phyloP scores from a whole-genome alignment of 2,113 vertebrate genomes.

The Toxostoma redivivum region DNA sequence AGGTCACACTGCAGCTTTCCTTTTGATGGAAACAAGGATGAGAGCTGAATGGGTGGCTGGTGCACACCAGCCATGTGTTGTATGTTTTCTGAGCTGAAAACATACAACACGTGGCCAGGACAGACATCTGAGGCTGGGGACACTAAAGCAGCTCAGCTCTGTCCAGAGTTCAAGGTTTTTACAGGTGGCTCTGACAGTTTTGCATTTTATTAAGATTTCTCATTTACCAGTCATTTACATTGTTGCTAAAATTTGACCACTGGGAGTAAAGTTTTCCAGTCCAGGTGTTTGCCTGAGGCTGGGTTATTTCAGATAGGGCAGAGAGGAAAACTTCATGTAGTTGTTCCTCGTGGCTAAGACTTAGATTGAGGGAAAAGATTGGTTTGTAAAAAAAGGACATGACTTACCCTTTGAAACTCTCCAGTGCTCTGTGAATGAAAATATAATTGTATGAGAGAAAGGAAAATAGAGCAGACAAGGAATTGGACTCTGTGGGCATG shows the following conservation, averaged over 20 bases:
- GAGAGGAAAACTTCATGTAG: neutral
- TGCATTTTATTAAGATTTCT: neutral
- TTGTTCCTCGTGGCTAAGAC: neutral
- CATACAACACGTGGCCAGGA: no score
- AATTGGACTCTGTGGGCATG: neutral
- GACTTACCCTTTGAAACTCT: neutral
- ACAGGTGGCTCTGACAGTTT: neutral
- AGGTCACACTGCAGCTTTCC: neutral
- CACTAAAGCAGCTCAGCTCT: neutral
- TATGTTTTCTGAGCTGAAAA: neutral
- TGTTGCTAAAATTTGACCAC: slow-evolving; percentile 22
- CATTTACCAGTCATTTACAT: neutral
- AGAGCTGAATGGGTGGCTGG: neutral
- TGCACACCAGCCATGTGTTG: neutral
- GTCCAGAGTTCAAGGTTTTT: neutral
- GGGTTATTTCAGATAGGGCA: neutral
- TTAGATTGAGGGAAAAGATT: neutral
- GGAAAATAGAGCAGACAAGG: neutral
- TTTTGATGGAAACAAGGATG: neutral
- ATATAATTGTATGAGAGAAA: neutral
- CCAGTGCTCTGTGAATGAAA: neutral
- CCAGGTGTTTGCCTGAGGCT: slow-evolving; percentile 43
- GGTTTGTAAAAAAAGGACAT: neutral
- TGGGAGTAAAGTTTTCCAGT: slow-evolving; percentile 28
- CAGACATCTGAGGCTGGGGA: neutral